These are phyloP conservation scores for Chamaea fasciata DNA, from an alignment of 2,113 vertebrate species.

Conservation along the genomic window DNA sequence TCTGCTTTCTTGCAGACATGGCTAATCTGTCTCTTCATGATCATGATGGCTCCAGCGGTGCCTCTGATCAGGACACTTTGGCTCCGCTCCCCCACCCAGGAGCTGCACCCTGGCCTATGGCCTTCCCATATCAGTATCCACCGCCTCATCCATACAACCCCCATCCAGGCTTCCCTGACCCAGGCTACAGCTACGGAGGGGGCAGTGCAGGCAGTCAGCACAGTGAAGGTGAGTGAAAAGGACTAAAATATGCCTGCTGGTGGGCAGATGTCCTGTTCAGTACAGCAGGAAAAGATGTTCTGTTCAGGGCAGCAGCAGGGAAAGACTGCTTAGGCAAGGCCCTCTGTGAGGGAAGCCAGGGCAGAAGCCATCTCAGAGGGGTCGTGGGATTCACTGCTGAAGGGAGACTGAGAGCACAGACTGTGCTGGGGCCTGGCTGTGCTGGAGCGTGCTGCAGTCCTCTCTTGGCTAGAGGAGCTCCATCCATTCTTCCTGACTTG, in stretches of 20 bases:
- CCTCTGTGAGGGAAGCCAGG: background rate
- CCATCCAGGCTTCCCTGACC: slow-evolving; percentile 80
- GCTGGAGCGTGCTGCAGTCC: background rate
- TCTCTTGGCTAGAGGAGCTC: background rate
- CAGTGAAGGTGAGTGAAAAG: slow-evolving; percentile 82
- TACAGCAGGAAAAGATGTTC: background rate
- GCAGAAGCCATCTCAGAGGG: background rate
- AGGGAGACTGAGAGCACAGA: background rate
- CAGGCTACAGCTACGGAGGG: slow-evolving; percentile 76
- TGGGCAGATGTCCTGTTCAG: background rate
- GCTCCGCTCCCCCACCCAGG: slow-evolving; percentile 92
- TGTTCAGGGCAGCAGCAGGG: background rate
- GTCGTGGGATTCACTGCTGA: fast-evolving
- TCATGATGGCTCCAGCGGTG: slow-evolving; percentile 88
- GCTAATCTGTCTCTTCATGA: slow-evolving; percentile 85
- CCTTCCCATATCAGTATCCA: slow-evolving; percentile 88
- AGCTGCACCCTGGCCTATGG: slow-evolving; percentile 92
- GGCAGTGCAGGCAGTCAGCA: slow-evolving; percentile 84
- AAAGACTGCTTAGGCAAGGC: background rate
- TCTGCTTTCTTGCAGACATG: slow-evolving; percentile 77
- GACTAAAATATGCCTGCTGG: background rate
- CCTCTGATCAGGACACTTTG: slow-evolving; percentile 85
- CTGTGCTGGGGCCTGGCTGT: background rate
- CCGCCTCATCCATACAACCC: slow-evolving; percentile 89
- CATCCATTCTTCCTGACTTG: background rate